phyloP scores from a whole-genome alignment of 2,797 vertebrate species.

The Moxostoma hubbsi region DNA sequence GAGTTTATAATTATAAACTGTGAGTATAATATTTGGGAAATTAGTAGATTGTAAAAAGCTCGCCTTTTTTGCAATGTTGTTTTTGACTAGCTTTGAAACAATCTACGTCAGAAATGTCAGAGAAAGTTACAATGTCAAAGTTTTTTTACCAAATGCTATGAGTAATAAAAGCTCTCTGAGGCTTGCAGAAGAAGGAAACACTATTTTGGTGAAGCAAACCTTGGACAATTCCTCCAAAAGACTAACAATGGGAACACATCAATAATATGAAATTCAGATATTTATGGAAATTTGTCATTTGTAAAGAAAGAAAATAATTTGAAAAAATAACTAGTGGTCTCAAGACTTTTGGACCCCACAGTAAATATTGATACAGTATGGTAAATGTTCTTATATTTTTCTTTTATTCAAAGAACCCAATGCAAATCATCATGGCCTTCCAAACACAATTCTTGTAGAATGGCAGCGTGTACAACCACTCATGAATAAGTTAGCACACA shows the following conservation, averaged over 20 bases:
- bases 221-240: not conserved
- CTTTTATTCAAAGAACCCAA: conserved; percentile 4
- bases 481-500: conserved; percentile 52
- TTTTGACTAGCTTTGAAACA: conserved; percentile 28
- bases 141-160: conserved; percentile 1
- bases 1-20: conserved; percentile 49
- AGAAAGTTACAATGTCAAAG: conserved; percentile 5
- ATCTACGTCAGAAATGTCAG: conserved; percentile 15
- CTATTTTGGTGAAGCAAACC: not conserved
- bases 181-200: not conserved
- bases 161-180: conserved; percentile 22
- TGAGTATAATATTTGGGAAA: conserved; percentile 30
- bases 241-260: no score
- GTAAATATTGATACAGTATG: not conserved
- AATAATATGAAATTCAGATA: no score
- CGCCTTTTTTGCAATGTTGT: conserved; percentile 7
- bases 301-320: no score
- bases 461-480: conserved; percentile 40
- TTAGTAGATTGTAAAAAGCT: conserved; percentile 25
- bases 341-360: no score
- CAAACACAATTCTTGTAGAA: conserved; percentile 17
- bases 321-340: no score
- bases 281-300: no score
- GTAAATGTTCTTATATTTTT: not conserved
- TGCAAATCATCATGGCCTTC: not conserved